Base-by-base conservation (phyloP, 2,888 invertebrate genomes). In the Mechanitis mazaeus region DNA sequence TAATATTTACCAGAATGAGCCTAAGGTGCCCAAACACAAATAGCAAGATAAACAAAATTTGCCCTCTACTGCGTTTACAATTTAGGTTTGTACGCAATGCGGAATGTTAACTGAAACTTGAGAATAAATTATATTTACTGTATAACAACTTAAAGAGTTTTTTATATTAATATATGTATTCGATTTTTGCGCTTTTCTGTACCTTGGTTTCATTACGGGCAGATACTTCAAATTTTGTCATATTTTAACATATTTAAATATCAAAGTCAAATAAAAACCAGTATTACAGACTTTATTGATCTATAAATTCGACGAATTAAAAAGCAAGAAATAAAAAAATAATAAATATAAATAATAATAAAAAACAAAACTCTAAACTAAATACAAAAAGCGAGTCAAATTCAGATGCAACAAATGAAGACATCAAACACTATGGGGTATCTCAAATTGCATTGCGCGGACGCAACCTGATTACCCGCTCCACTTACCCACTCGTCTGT, bases 401-500 rank as follows among this genome's bases (percentile, higher is more conserved):
- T 62, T 58, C 53, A 58, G 31, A 60, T 62, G 59, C 20, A 20
- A 20, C 20, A 54, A 47, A 65, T 62, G 57, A 62, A 64, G 59
- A 61, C 59, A 65, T 63, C 65, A 63, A 56, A 56, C 31, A 35
- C n/a, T 59, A 63, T 58, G 56, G 58, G 57, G 62, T 55, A 55
- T 47, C 42, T 50, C 31, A 50, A 50, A 31, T 31, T 50, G 12
- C 9, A 31, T 50, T 31, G 28, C 50, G 50, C 86, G 75, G 90
- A 91, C 84, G 86, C 91, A 81, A 89, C 91, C 87, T 87, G 90
- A 79, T 90, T 88, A 75, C 72, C 74, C 80, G 87, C 84, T 84
- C 87, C 83, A 87, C 79, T 85, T 87, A 79, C 67, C 67, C 60
- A 68, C 70, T 69, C 68, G 64, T 46, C 60, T 68, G 71, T 62